Percentiles rank a stretch among this genome's conserved stretches.
These are phyloP conservation scores for Chelon auratus DNA, from an alignment of 2,797 vertebrate genomes.

Conservation along the genomic window DNA sequence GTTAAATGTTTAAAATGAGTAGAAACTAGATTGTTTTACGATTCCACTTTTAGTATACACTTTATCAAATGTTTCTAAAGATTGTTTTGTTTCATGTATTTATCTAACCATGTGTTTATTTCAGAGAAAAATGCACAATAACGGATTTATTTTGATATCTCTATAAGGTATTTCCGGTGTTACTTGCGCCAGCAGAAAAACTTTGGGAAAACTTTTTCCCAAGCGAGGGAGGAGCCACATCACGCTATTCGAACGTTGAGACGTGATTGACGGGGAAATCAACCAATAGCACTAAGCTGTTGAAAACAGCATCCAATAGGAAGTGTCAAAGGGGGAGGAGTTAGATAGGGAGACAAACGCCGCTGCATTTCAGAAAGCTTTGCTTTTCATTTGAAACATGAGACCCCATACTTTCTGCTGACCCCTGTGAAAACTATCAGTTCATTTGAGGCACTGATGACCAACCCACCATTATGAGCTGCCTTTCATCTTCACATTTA, in stretches of 20 bases:
- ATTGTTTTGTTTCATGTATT: accelerated
- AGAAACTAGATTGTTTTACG: not conserved
- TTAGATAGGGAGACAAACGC: slow-evolving; percentile 10
- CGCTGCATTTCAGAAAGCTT: slow-evolving; percentile 22
- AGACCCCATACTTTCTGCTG: slow-evolving; percentile 21
- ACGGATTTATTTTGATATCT: slow-evolving; percentile 12
- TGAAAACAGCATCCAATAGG: slow-evolving; percentile 57
- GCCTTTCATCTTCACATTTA: not conserved
- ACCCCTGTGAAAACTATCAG: not conserved
- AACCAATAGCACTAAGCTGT: slow-evolving; percentile 60
- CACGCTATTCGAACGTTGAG: slow-evolving; percentile 46
- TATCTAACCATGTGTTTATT: accelerated
- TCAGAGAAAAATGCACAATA: accelerated
- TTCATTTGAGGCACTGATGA: not conserved
- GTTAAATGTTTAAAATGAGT: accelerated
- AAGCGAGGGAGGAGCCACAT: slow-evolving; percentile 29
- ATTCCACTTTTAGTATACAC: accelerated
- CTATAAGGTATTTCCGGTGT: not conserved
- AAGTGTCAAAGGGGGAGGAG: slow-evolving; percentile 17
- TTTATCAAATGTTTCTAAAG: accelerated
- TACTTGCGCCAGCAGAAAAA: not conserved
- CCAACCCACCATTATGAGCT: not conserved
- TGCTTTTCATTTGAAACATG: slow-evolving; percentile 26
- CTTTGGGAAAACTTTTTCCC: slow-evolving; percentile 46
- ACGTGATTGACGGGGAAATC: slow-evolving; percentile 54